A percentile compares a stretch with the other conserved stretches of the same genome.
Evolutionary conservation across 2,113 vertebrate species (phyloP).

Genomic region (Nothocercus nigrocapillus): DNA sequence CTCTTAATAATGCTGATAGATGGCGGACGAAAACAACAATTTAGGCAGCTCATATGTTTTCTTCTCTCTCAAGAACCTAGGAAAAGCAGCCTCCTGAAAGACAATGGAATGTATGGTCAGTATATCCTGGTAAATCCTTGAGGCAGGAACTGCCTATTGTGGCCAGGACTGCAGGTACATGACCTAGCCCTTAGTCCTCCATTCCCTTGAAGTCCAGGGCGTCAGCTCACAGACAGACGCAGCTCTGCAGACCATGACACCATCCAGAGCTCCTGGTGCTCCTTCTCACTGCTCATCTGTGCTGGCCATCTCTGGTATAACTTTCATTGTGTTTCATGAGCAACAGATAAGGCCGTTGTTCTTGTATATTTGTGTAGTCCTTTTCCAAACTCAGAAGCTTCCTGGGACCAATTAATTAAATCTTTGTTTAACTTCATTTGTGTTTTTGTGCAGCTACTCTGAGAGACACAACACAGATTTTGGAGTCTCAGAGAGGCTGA

Average conservation of each 20-base stretch:
- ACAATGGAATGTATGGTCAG: background rate
- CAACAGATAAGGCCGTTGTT: slow-evolving; percentile 48
- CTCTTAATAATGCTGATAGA: background rate
- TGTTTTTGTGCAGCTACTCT: background rate
- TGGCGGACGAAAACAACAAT: background rate
- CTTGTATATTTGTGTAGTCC: slow-evolving; percentile 30
- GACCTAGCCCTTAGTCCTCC: background rate
- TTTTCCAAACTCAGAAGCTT: slow-evolving; percentile 41
- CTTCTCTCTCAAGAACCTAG: background rate
- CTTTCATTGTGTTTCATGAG: slow-evolving; percentile 19
- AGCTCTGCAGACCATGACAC: background rate
- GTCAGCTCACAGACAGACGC: background rate
- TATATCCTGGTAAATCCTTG: background rate
- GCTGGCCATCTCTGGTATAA: background rate
- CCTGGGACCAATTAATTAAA: slow-evolving; percentile 54
- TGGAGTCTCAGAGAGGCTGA: background rate
- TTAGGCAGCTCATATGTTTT: background rate
- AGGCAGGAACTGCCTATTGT: background rate
- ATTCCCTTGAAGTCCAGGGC: background rate
- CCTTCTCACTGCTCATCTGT: background rate
- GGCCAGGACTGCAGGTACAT: fast-evolving
- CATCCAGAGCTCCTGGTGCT: background rate
- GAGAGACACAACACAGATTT: background rate
- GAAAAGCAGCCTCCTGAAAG: background rate
- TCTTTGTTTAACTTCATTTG: slow-evolving; percentile 32